Conservation (phyloP, 2,797 vertebrate genomes). For the Ceryle rudis region DNA sequence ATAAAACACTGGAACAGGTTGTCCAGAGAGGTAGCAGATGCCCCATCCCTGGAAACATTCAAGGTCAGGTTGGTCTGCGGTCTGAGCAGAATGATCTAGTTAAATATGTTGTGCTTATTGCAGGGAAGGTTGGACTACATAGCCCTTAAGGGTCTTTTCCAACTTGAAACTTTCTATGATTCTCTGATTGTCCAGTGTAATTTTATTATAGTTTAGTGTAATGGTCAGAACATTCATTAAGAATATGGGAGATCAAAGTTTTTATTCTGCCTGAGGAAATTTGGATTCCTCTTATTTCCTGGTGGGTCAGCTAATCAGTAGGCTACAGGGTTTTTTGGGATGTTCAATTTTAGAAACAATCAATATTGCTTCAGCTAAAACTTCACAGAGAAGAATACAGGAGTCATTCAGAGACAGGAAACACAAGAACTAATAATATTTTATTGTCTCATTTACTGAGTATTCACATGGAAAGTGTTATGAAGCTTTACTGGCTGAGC, state of each 20-base stretch:
- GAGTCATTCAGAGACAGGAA: neutral
- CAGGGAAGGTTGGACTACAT: neutral
- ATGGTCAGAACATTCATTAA: neutral
- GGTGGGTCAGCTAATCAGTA: neutral
- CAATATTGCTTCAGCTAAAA: neutral
- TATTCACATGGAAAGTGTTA: neutral
- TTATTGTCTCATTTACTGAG: neutral
- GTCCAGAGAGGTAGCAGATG: neutral
- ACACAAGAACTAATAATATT: neutral
- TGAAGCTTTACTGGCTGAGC: neutral
- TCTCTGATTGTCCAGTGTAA: neutral
- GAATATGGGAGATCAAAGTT: neutral
- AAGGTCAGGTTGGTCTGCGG: neutral
- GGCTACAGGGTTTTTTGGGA: rapidly evolving
- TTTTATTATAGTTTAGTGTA: neutral
- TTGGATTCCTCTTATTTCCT: neutral
- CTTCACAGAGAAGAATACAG: neutral
- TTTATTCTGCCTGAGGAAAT: neutral
- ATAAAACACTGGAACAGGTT: neutral
- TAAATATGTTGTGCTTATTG: neutral
- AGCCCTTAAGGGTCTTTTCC: neutral
- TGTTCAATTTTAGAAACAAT: neutral
- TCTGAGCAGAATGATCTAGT: neutral
- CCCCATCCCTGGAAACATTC: neutral
- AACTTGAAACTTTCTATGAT: neutral